Evolutionary conservation across 2,113 vertebrate species (phyloP), one percentile per base, ranked within the genome.

Genomic region (Typhlomys cinereus): DNA sequence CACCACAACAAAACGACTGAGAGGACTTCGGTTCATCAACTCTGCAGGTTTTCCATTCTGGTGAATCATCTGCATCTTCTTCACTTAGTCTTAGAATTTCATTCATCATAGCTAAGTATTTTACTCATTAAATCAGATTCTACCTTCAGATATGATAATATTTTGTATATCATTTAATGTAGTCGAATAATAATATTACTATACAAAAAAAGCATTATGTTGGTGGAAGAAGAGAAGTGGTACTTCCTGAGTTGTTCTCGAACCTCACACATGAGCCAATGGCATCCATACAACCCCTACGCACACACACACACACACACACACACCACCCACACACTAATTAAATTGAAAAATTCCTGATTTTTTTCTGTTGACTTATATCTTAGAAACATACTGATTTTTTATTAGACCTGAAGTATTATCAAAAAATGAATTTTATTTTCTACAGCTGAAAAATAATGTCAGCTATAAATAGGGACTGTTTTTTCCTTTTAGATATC

Each of bases 61-160:
- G 20, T 89, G n/a, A 90, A 82, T 74, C 34, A 67, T n/a, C 13
- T 6, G 5, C 48, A 36, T 92, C 48, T 79, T 67, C 18, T 74
- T 92, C 71, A 81, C 62, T 69, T 52, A 46, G 12, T 39, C 39
- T 86, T 85, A 83, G 15, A n/a, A 86, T 87, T 95, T 89, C 31
- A 20, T 50, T 91, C 48, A 46, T 83, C 61, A 71, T 50, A 18
- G 14, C 18, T 46, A 74, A 64, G 75, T 80, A 64, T 41, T 88
- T 84, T 80, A 29, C 83, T 3, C 67, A 91, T 13, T 78, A 39
- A 61, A 12, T 73, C 62, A 87, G 21, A 85, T 62, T 39, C 83
- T 62, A 78, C 15, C 57, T 75, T 73, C 89, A n/a, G n/a, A n/a
- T n/a, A n/a, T n/a, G n/a, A n/a, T n/a, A n/a, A n/a, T n/a, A n/a